Evolutionary conservation across 2,888 invertebrate species (phyloP), one percentile per base, ranked within the genome.

Genomic region (Heliconius hortense): DNA sequence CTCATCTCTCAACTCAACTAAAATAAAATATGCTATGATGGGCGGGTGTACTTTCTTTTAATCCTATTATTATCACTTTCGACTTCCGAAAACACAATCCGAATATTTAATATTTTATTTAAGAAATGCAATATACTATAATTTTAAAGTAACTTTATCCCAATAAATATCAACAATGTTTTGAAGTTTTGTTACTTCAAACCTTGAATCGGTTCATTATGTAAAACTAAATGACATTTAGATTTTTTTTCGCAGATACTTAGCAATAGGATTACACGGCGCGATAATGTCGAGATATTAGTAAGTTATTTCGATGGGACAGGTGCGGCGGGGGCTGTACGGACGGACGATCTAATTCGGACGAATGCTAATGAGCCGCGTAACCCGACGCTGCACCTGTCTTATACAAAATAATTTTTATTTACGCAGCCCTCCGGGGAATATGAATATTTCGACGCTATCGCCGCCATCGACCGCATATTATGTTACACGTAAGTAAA

Each of bases 361-460:
- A 87, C 84, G 84, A 88, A 91, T 91, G 87, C 86, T 90, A 92
- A 93, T 90, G 88, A 90, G 84, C 81, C 80, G 79, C 87, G 92
- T 91, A 93, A 93, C 92, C 88, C 84, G 89, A 93, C 86, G 85
- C 91, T 87, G 82, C 93, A 93, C 93, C 93, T 93, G 93, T 91
- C 93, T 83, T 84, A 85, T 88, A 89, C 87, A 84, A 89, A 89
- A 91, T 91, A 90, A 88, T 91, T 92, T 90, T 92, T 90, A 90
- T 92, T 91, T 90, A 92, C 89, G 86, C 80, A 89, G 88, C 90
- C 91, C 90, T 88, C 89, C 88, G 82, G 86, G 90, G 89, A 91
- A 90, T 91, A 90, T 89, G 89, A 89, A 90, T 90, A 90, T 89
- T 90, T 90, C 87, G 84, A 86, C 85, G 86, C 83, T 90, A 92